Conservation (phyloP, 1,140 invertebrate genomes). For the Lordiphosa mommai region DNA sequence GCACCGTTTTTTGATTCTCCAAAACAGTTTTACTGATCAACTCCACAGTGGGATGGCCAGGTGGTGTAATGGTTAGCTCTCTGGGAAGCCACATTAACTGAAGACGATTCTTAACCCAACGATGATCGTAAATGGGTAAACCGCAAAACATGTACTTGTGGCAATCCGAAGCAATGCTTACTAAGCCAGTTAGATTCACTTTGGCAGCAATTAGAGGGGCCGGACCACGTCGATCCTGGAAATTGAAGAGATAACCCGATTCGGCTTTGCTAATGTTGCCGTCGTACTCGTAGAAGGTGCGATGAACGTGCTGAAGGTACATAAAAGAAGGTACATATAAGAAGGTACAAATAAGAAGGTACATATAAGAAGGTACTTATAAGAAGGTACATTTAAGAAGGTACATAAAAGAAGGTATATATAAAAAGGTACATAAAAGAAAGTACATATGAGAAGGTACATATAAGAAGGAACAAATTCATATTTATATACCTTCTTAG, state of each 20-base stretch:
- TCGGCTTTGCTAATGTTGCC: slow-evolving; percentile 81
- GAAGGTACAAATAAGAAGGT: no score
- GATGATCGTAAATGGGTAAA: slow-evolving; percentile 83
- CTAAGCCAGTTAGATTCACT: slow-evolving; percentile 81
- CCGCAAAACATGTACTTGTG: slow-evolving; percentile 86
- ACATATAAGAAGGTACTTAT: no score
- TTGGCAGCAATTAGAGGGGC: slow-evolving; percentile 80
- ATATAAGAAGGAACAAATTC: no score
- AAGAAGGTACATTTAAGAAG: no score
- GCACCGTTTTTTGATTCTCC: slow-evolving; percentile 3
- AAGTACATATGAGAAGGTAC: no score
- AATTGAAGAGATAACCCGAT: slow-evolving; percentile 86
- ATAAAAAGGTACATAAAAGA: no score
- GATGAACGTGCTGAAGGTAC: slow-evolving; percentile 84
- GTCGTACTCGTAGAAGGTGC: slow-evolving; percentile 82
- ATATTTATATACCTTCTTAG: no score
- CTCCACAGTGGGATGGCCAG: slow-evolving; percentile 13
- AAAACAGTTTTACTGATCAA: slow-evolving; percentile 23
- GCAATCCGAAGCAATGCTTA: slow-evolving; percentile 82
- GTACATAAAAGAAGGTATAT: no score
- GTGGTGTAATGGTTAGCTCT: slow-evolving; percentile 3
- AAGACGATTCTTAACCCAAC: slow-evolving; percentile 19
- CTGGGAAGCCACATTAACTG: slow-evolving; percentile 40
- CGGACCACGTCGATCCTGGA: slow-evolving; percentile 86
- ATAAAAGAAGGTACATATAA: no score